These are phyloP conservation scores for Scophthalmus maximus DNA, from an alignment of 2,113 vertebrate species.

Conservation along the genomic window DNA sequence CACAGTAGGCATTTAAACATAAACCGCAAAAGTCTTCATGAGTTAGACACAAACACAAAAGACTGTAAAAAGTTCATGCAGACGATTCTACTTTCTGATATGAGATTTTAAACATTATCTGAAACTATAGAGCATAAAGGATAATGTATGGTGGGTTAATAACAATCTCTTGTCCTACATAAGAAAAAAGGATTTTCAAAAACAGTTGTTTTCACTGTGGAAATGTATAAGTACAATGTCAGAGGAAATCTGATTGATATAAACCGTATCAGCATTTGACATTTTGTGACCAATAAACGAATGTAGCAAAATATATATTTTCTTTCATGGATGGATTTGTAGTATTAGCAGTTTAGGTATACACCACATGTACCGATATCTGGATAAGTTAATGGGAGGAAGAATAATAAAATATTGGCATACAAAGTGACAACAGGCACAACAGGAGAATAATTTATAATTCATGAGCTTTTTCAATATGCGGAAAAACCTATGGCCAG, in stretches of 20 bases:
- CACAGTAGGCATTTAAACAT: not conserved
- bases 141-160: not conserved
- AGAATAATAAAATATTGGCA: not conserved
- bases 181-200: not conserved
- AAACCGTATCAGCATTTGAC: not conserved
- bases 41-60: not conserved
- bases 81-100: not conserved
- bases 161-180: not conserved
- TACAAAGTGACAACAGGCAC: not conserved
- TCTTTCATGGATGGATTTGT: not conserved
- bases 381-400: not conserved
- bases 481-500: slow-evolving; percentile 4
- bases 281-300: not conserved
- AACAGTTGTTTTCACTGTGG: not conserved
- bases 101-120: not conserved
- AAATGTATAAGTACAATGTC: not conserved
- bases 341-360: not conserved
- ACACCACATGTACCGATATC: not conserved
- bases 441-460: not conserved
- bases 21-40: not conserved
- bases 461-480: not conserved
- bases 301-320: not conserved
- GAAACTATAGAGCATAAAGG: not conserved
- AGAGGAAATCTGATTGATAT: not conserved
- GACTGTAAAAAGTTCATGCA: not conserved